Percentiles rank a stretch among this genome's conserved stretches.
These are phyloP conservation scores for Brachionus asplanchnoidis DNA, from an alignment of 1,140 invertebrate genomes.

Conservation along the genomic window DNA sequence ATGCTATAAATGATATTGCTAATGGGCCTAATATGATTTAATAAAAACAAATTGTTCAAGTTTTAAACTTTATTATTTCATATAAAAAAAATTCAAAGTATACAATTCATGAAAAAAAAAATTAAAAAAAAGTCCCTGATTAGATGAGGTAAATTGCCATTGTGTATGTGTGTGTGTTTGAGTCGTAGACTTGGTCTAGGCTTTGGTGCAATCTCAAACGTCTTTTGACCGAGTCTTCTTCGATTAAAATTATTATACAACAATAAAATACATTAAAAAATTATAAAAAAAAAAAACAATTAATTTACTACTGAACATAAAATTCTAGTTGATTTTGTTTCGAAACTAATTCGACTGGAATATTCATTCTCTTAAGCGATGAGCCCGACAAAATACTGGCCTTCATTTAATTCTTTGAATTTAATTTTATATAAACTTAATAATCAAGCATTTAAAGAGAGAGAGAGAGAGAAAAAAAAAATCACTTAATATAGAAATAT, in stretches of 20 bases:
- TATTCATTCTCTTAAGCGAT: background rate
- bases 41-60: background rate
- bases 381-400: background rate
- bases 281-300: background rate
- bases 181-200: background rate
- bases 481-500: background rate
- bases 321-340: background rate
- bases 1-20: too few species aligned
- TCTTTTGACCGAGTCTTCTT: background rate
- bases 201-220: background rate
- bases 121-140: background rate
- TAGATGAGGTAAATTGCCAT: background rate
- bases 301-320: background rate
- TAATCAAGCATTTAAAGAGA: background rate
- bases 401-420: background rate
- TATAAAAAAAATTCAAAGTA: constrained; percentile 1
- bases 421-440: background rate
- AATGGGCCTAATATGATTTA: background rate
- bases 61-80: background rate
- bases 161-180: background rate
- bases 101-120: background rate
- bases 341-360: background rate
- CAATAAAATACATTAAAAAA: background rate
- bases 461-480: background rate
- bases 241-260: background rate